Percentiles rank a stretch among this genome's conserved stretches.
These are phyloP conservation scores for Phasianus colchicus DNA, from an alignment of 2,113 vertebrate species.

Conservation along the genomic window DNA sequence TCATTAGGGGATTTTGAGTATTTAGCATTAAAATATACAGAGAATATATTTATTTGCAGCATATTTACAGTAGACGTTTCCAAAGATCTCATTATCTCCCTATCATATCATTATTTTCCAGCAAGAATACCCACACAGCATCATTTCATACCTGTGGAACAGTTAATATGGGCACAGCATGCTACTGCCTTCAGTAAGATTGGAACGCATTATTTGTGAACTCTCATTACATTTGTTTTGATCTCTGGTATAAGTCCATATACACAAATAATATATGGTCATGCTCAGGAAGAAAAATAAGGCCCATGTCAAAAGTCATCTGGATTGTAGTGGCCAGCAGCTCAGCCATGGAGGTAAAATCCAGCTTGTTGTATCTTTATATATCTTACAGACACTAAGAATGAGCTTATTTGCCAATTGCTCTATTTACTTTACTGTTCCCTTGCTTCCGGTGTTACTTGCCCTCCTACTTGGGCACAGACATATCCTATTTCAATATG, in stretches of 20 bases:
- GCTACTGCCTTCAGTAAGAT: background rate
- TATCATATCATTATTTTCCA: background rate
- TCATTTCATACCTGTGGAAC: background rate
- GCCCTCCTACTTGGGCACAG: background rate
- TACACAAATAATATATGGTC: background rate
- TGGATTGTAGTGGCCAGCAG: background rate
- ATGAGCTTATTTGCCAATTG: background rate
- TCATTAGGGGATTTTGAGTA: background rate
- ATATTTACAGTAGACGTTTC: background rate
- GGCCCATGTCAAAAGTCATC: background rate
- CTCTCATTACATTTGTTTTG: background rate
- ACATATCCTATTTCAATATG: conserved; percentile 26
- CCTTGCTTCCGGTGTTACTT: background rate
- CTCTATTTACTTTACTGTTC: background rate
- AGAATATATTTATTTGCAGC: background rate
- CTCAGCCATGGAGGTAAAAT: background rate
- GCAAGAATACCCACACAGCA: background rate
- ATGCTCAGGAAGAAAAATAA: background rate
- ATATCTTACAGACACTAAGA: background rate
- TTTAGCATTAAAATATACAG: background rate
- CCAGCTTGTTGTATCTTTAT: background rate
- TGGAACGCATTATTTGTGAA: background rate
- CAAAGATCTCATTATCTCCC: background rate
- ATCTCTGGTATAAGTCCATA: background rate
- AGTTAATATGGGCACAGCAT: background rate